phyloP scores from a whole-genome alignment of 1,140 invertebrate genomes.

The Zaprionus lachaisei region DNA sequence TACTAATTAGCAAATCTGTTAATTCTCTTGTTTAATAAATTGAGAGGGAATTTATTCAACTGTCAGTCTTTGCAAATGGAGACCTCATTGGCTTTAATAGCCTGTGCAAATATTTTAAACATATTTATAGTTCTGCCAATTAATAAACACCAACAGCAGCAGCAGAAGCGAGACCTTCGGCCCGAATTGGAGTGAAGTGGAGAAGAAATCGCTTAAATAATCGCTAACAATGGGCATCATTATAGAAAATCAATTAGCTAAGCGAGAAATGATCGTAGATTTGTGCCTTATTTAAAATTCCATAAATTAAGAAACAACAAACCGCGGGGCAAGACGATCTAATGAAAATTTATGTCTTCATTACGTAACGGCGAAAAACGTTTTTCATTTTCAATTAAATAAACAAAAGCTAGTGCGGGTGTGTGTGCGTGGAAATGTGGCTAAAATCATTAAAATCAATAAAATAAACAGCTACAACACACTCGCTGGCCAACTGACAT shows the following conservation, averaged over 20 bases:
- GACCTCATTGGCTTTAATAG: neutral
- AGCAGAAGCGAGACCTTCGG: neutral
- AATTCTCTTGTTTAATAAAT: neutral
- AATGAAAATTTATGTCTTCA: conserved; percentile 80
- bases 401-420: neutral
- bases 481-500: conserved; percentile 58
- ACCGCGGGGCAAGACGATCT: conserved; percentile 29
- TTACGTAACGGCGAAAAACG: conserved; percentile 49
- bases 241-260: conserved; percentile 36
- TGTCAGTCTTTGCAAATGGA: neutral
- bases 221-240: conserved; percentile 48
- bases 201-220: conserved; percentile 25
- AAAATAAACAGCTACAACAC: conserved; percentile 68
- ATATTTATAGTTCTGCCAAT: conserved; percentile 7
- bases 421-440: conserved; percentile 53
- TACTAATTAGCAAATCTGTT: neutral
- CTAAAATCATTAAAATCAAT: conserved; percentile 81
- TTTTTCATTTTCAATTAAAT: conserved; percentile 13
- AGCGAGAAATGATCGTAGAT: conserved; percentile 26
- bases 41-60: neutral
- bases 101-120: neutral
- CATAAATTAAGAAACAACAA: conserved; percentile 75
- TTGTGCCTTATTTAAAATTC: conserved; percentile 69
- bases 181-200: neutral
- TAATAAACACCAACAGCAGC: neutral